Base-by-base conservation (phyloP, 2,888 invertebrate genomes). In the Ichneumoninae sp. region DNA sequence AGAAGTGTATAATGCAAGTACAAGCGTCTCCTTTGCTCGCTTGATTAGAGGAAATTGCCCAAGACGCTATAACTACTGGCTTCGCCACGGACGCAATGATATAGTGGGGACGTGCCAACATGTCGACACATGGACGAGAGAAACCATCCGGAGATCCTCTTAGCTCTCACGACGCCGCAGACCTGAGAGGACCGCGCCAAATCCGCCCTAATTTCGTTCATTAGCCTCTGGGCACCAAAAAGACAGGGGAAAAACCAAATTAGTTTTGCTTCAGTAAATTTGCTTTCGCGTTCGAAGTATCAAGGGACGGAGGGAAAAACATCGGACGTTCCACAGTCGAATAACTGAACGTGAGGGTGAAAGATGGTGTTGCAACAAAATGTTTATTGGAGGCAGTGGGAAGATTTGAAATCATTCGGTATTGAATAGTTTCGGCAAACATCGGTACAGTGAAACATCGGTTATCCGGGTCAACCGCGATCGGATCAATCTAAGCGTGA, bases 1-100 rank as follows among this genome's bases (percentile, higher is more conserved):
- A 80, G 26, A 73, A 4, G 36, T 57, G 47, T 60, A 26, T 22
- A 30, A 77, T 68, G 80, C 63, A 8, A 40, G 54, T 52, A 70
- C 80, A 68, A 80, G 74, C 81, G 81, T 81, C 74, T 74, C 69
- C 81, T 54, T 36, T 66, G 60, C 75, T 33, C 44, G 66, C 69
- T 84, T 84, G 74, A 81, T 78, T 74, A 78, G 81, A 36, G 73
- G 65, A 69, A 81, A 78, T 78, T 78, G 77, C 74, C 84, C 77
- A 68, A 81, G 50, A 66, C 65, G 73, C 81, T 57, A 69, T 70
- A 78, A 84, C 84, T 74, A 74, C 63, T 65, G 69, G 54, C 60
- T 74, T 16, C 69, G 44, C 54, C 16, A 40, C 16, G 33, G 33
- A 16, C 69, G 77, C 74, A 81, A 84, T 81, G 74, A 74, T 74